Percentiles rank a stretch among this genome's conserved stretches.
Conservation (phyloP, 2,113 vertebrate genomes). For the Corythoichthys intestinalis region DNA sequence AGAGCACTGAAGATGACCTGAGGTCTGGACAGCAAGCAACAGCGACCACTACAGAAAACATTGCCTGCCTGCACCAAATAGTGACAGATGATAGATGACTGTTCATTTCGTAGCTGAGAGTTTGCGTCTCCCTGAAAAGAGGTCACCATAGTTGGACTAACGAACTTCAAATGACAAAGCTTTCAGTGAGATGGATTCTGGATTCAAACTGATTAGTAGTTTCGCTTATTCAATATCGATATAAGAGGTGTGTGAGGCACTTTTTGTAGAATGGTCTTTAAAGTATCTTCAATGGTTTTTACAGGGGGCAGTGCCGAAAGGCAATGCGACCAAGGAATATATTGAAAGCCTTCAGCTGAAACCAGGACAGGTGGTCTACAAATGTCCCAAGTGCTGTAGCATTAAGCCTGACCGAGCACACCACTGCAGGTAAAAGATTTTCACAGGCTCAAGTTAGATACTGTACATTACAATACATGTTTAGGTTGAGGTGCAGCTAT, state of each 20-base stretch:
- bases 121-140: too few species aligned
- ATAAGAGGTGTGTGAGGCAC: not conserved
- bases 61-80: too few species aligned
- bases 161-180: too few species aligned
- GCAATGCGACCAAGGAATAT: conserved; percentile 97
- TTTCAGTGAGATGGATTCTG: too few species aligned
- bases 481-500: not conserved
- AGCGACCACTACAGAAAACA: too few species aligned
- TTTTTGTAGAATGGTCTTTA: not conserved
- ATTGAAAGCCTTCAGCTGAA: conserved; percentile 98
- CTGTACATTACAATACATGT: not conserved
- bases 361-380: conserved; percentile 97
- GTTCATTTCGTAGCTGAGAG: too few species aligned
- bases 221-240: too few species aligned
- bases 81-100: too few species aligned
- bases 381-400: conserved; percentile 98
- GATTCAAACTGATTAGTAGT: too few species aligned
- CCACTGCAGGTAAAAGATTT: conserved; percentile 88
- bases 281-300: conserved; percentile 22
- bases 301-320: conserved; percentile 95
- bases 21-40: too few species aligned
- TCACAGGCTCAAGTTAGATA: not conserved
- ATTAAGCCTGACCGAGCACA: conserved; percentile 98
- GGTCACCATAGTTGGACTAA: too few species aligned
- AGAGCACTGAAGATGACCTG: too few species aligned